Conservation (phyloP, 2,113 vertebrate genomes). For the Nestor notabilis region DNA sequence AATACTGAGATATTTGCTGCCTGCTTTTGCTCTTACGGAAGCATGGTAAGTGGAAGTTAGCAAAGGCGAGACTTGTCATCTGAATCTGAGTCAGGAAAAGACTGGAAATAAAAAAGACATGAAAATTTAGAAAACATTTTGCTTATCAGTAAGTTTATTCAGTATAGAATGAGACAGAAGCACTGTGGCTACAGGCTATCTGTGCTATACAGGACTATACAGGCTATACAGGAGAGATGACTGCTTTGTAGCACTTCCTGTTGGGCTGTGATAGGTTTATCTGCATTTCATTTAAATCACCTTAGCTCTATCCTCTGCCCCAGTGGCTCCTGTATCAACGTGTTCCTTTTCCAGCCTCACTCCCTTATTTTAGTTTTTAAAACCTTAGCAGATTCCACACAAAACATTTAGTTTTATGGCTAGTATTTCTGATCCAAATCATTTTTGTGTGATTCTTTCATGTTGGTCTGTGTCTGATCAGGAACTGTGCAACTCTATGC, state of each 20-base stretch:
- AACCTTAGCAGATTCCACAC: background rate
- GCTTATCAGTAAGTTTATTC: background rate
- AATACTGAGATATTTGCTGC: background rate
- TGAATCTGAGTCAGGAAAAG: background rate
- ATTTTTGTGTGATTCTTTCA: background rate
- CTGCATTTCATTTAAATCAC: background rate
- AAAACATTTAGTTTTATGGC: rapidly evolving
- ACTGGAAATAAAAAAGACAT: background rate
- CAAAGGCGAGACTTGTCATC: background rate
- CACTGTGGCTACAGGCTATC: background rate
- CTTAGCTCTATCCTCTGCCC: background rate
- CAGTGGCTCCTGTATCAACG: background rate
- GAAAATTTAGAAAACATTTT: background rate
- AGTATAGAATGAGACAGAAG: background rate
- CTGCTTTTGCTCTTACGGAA: background rate
- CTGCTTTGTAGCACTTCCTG: background rate
- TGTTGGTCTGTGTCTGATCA: background rate
- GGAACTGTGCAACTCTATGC: background rate
- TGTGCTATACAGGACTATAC: too few relatives aligned
- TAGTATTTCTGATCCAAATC: background rate
- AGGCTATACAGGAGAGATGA: background rate
- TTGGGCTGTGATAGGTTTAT: background rate
- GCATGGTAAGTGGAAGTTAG: background rate
- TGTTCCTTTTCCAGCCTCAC: background rate
- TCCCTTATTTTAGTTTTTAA: background rate